Base-by-base conservation (phyloP, 2,888 invertebrate genomes). In the Nomada ruficornis region DNA sequence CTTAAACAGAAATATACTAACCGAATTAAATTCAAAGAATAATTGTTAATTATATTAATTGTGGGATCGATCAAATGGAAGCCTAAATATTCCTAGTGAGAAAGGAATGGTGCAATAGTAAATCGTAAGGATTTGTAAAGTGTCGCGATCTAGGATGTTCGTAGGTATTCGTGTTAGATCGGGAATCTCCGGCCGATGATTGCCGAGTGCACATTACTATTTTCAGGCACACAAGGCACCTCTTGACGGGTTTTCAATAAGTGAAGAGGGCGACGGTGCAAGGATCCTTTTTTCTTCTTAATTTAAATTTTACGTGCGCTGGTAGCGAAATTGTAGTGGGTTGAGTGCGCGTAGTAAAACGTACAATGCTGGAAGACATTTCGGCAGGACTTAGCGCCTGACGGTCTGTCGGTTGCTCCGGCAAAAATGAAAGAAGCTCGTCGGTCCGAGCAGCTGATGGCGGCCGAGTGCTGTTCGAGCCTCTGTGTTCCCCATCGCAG, bases 171-270 rank as follows among this genome's bases (percentile, higher is more conserved):
- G 90, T 50, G 50, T 20, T 26, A 36, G 65, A 73, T 89, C 89
- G 89, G 72, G 18, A 59, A 79, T 76, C 84, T 89, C 67, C 89
- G 89, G 57, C 88, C 92, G 90, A 91, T 86, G 89, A 91, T 91
- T 83, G 87, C 91, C 92, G 92, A 92, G 86, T 87, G 88, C 87
- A 88, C 91, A 92, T 92, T 92, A 92, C 93, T 93, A 93, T 93
- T 93, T 93, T 93, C 91, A 93, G 93, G 91, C 92, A 92, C 93
- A 90, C 89, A 91, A 90, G 91, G 90, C 89, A 92, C 89, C 90
- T 92, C 91, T 91, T 90, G 91, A 91, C 91, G 91, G 91, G 91
- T 91, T 91, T 91, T 91, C 92, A 87, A 91, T 91, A 91, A 91
- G 91, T 90, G 90, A 91, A 90, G 85, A 87, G 91, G 90, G 91